Evolutionary conservation across 2,113 vertebrate species (phyloP).

Genomic region (Pao palembangensis): DNA sequence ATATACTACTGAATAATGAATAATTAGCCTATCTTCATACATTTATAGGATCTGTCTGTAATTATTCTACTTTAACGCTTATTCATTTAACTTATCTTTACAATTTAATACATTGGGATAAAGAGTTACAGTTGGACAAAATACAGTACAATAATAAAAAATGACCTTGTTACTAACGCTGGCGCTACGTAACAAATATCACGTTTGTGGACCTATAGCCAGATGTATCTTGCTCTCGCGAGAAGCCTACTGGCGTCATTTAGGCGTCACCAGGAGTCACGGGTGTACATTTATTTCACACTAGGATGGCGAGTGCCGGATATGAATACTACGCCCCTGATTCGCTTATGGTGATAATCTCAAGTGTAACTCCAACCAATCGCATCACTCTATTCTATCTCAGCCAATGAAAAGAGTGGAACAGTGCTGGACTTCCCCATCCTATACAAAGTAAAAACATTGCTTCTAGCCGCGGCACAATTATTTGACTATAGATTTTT

Average conservation of each 20-base stretch:
- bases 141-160: too few species aligned
- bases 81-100: too few species aligned
- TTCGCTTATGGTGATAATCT: background rate
- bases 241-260: background rate
- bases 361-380: background rate
- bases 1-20: too few species aligned
- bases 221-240: conserved; percentile 6
- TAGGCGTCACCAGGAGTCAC: conserved; percentile 21
- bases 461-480: conserved; percentile 1
- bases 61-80: too few species aligned
- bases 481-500: conserved; percentile 27
- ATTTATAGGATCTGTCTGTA: too few species aligned
- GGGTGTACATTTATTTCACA: conserved; percentile 41
- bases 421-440: background rate
- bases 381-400: background rate
- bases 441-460: background rate
- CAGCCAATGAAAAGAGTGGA: background rate
- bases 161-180: conserved; percentile 38
- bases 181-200: conserved; percentile 10
- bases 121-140: too few species aligned
- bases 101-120: too few species aligned
- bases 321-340: background rate
- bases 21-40: too few species aligned
- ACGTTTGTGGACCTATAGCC: conserved; percentile 5
- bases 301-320: background rate